phyloP scores from a whole-genome alignment of 2,113 vertebrate species.

The Oryzias javanicus region DNA sequence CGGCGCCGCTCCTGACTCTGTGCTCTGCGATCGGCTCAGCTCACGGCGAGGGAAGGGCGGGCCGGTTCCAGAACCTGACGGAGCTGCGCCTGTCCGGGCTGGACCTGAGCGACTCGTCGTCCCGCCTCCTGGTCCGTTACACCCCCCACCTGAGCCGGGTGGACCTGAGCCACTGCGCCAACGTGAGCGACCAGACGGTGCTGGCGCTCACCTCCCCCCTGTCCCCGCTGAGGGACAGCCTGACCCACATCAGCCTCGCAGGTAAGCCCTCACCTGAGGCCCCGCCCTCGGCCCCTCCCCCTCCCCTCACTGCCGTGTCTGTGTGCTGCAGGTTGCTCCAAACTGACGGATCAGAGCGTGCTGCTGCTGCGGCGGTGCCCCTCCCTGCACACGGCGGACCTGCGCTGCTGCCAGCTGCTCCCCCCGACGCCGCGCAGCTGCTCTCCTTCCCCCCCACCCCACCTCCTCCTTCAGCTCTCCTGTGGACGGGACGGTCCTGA shows the following conservation, averaged over 20 bases:
- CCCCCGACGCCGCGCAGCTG: conserved; percentile 81
- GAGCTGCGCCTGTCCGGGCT: conserved; percentile 86
- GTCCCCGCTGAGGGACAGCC: conserved; percentile 84
- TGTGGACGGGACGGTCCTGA: conserved; percentile 86
- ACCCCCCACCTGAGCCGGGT: conserved; percentile 82
- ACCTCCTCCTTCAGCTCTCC: conserved; percentile 71
- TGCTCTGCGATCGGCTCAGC: conserved; percentile 64
- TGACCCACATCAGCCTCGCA: conserved; percentile 83
- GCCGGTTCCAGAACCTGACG: conserved; percentile 85
- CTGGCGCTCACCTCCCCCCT: conserved; percentile 82
- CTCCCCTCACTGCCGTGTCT: neutral
- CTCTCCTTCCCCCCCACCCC: conserved; percentile 71
- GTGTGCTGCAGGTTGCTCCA: conserved; percentile 78
- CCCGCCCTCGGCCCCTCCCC: neutral
- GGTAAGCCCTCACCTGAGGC: conserved; percentile 16
- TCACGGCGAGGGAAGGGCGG: conserved; percentile 79
- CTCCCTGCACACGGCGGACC: conserved; percentile 82
- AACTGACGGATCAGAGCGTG: conserved; percentile 87
- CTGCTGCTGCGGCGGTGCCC: conserved; percentile 82
- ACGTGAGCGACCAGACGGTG: conserved; percentile 83
- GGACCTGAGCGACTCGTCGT: conserved; percentile 83
- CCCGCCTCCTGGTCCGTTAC: conserved; percentile 83
- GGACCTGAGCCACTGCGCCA: conserved; percentile 86
- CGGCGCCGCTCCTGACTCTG: neutral
- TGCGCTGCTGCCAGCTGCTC: conserved; percentile 84